A percentile compares a stretch with the other conserved stretches of the same genome.
These are phyloP conservation scores for Microctonus aethiopoides DNA, from an alignment of 2,888 invertebrate genomes.

Conservation along the genomic window DNA sequence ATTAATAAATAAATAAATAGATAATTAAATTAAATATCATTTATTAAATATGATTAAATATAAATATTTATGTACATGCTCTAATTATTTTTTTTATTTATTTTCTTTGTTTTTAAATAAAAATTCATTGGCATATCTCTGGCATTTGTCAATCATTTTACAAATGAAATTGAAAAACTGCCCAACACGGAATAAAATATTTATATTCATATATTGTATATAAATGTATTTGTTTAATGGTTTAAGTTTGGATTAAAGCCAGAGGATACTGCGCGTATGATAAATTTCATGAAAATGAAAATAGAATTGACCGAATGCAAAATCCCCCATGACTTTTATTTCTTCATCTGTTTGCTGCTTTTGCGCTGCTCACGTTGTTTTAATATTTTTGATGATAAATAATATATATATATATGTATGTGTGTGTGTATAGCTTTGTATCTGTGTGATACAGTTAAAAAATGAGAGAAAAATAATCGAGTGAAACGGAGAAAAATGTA, in stretches of 20 bases:
- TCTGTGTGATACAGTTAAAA: neutral
- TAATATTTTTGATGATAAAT: conserved; percentile 30
- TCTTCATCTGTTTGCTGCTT: conserved; percentile 49
- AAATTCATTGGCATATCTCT: neutral
- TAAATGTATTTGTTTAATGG: conserved; percentile 56
- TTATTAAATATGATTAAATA: neutral
- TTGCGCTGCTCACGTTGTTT: conserved; percentile 25
- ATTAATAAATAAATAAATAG: no score
- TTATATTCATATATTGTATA: neutral
- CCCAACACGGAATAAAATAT: conserved; percentile 1
- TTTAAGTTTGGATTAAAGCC: conserved; percentile 59
- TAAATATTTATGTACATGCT: no score
- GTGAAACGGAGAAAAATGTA: conserved; percentile 2
- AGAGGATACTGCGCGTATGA: conserved; percentile 64
- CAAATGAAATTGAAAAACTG: neutral
- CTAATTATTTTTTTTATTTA: no score
- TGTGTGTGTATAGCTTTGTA: neutral
- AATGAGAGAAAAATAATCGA: neutral
- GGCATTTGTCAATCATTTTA: neutral
- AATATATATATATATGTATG: neutral
- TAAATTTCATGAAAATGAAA: conserved; percentile 56
- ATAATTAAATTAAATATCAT: neutral
- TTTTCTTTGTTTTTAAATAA: neutral
- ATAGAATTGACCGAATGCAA: conserved; percentile 58
- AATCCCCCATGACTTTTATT: conserved; percentile 64